Conservation (phyloP, 2,888 invertebrate species). For the Ptilodon capucinus region DNA sequence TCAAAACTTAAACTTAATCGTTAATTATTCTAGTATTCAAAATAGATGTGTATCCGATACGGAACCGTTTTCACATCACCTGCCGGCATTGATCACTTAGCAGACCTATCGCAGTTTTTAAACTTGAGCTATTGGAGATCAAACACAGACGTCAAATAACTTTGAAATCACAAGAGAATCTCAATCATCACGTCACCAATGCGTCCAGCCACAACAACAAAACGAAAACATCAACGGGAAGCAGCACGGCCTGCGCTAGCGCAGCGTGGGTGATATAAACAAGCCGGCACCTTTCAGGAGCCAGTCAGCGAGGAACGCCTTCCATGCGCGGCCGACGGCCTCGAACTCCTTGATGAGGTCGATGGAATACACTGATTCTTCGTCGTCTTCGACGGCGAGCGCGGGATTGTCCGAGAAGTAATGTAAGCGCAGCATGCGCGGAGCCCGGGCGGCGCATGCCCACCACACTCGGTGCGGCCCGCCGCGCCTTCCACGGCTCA, state of each 20-base stretch:
- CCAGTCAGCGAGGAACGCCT: constrained; percentile 88
- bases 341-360: constrained; percentile 95
- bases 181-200: constrained; percentile 13
- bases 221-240: constrained; percentile 46
- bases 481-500: constrained; percentile 79
- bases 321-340: constrained; percentile 89
- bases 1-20: too few species aligned
- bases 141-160: constrained; percentile 8
- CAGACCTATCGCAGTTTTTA: neutral
- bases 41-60: neutral
- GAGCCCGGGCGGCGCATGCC: constrained; percentile 74
- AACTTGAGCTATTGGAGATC: neutral
- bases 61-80: neutral
- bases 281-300: constrained; percentile 79
- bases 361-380: constrained; percentile 87
- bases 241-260: constrained; percentile 14
- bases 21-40: neutral
- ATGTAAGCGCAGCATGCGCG: constrained; percentile 91
- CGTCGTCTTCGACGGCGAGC: constrained; percentile 84
- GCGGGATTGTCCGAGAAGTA: constrained; percentile 91
- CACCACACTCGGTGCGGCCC: constrained; percentile 72
- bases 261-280: constrained; percentile 58
- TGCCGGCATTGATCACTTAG: neutral
- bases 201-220: constrained; percentile 33
- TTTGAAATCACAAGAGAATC: constrained; percentile 12